Evolutionary conservation across 53 echinoderm and acorn worm species (phyloP).

Genomic region (Arbacia lixula): DNA sequence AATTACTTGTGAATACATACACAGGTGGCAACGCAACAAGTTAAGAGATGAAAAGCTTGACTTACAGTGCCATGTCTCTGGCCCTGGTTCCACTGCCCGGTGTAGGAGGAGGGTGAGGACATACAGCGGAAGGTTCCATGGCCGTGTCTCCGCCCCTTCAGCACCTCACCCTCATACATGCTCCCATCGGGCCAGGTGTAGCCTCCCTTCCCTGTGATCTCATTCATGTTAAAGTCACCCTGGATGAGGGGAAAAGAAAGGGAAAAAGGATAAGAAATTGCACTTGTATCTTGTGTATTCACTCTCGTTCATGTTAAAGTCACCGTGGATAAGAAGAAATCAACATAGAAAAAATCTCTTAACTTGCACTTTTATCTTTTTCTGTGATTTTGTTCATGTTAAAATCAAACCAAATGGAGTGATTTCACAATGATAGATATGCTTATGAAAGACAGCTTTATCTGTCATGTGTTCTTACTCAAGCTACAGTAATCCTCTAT

Average conservation of each 20-base stretch:
- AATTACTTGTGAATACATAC: too few relatives aligned
- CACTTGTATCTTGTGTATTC: too few relatives aligned
- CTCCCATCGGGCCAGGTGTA: slow-evolving; percentile 98
- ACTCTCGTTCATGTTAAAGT: slow-evolving; percentile 89
- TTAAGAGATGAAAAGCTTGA: slow-evolving; percentile 1
- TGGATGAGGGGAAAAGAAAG: slow-evolving; percentile 16
- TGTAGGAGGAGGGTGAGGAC: slow-evolving; percentile 85
- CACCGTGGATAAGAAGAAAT: slow-evolving; percentile 67
- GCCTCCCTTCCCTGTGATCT: slow-evolving; percentile 88
- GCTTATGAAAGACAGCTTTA: too few relatives aligned
- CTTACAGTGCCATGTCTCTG: slow-evolving; percentile 92
- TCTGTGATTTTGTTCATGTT: slow-evolving; percentile 84
- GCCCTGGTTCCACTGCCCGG: slow-evolving; percentile 91
- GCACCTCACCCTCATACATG: slow-evolving; percentile 93
- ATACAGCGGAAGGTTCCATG: slow-evolving; percentile 92
- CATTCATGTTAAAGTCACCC: slow-evolving; percentile 95
- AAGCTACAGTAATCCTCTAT: too few relatives aligned
- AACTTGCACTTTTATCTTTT: too few relatives aligned
- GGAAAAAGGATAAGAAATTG: background rate
- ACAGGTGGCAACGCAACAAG: too few relatives aligned
- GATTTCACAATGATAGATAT: too few relatives aligned
- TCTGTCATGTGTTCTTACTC: too few relatives aligned
- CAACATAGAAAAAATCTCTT: background rate
- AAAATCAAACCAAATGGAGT: too few relatives aligned
- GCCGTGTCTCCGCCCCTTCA: slow-evolving; percentile 84